phyloP scores from a whole-genome alignment of 2,797 vertebrate species.

The Cheracebus regulus region DNA sequence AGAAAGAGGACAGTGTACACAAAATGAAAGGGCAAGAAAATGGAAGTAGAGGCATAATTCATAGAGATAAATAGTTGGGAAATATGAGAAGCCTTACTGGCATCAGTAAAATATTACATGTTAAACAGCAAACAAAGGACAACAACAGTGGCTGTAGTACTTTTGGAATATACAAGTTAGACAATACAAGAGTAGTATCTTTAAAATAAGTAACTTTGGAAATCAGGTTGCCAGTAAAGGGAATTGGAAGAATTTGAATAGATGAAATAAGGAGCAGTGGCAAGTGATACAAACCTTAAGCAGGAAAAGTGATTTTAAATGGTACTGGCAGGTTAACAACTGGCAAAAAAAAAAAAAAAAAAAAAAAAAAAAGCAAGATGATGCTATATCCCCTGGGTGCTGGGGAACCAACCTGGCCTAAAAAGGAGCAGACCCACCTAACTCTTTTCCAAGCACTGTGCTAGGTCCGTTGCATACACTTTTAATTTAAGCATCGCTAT shows the following conservation, averaged over 20 bases:
- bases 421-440: not conserved
- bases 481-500: slow-evolving; percentile 38
- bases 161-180: not conserved
- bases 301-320: slow-evolving; percentile 17
- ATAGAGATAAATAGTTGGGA: not conserved
- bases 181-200: not conserved
- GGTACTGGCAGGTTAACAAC: not conserved
- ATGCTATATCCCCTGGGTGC: not conserved
- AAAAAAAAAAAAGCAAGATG: slow-evolving; percentile 30
- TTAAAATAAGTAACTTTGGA: not conserved
- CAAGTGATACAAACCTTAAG: not conserved
- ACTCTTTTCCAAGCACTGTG: not conserved
- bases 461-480: not conserved
- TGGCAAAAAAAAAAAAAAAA: not conserved
- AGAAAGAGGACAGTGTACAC: not conserved
- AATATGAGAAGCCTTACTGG: not conserved
- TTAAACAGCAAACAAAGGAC: not conserved
- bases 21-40: not conserved
- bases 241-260: not conserved
- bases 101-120: not conserved
- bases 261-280: not conserved
- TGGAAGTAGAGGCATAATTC: not conserved
- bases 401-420: not conserved
- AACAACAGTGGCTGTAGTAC: not conserved
- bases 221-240: not conserved